Conservation (phyloP, 2,888 invertebrate species). For the Augiades crinisus region DNA sequence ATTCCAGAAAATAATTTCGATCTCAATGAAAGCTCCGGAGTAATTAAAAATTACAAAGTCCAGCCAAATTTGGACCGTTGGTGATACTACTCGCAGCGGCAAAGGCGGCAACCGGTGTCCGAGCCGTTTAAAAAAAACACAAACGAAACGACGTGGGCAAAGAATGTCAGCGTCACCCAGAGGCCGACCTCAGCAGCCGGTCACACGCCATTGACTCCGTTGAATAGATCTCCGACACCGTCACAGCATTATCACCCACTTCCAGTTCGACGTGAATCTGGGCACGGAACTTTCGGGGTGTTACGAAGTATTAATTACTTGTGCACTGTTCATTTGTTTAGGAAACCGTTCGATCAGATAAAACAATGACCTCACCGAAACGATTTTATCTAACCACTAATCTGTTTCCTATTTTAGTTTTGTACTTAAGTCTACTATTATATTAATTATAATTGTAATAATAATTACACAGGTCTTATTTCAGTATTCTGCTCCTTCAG, state of each 20-base stretch:
- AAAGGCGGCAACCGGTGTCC: conserved; percentile 17
- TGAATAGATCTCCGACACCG: conserved; percentile 55
- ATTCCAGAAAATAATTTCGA: too few species aligned
- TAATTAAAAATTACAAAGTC: too few species aligned
- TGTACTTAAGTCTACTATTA: too few species aligned
- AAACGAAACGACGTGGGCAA: conserved; percentile 62
- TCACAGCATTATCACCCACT: conserved; percentile 38
- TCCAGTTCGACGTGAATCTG: conserved; percentile 51
- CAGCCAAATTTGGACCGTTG: too few species aligned
- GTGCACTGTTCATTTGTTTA: conserved; percentile 33
- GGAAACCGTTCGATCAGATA: neutral
- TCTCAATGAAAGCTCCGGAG: too few species aligned
- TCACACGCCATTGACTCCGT: conserved; percentile 76
- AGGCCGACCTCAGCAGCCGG: conserved; percentile 59
- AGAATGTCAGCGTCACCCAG: conserved; percentile 72
- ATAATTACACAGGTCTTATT: too few species aligned
- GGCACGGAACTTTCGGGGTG: conserved; percentile 51
- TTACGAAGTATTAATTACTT: conserved; percentile 46
- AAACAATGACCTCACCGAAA: neutral
- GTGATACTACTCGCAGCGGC: conserved; percentile 17
- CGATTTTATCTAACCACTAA: too few species aligned
- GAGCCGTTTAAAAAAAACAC: conserved; percentile 39
- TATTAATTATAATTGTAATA: too few species aligned
- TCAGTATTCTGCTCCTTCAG: too few species aligned
- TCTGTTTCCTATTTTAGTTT: too few species aligned